Evolutionary conservation across 1,140 invertebrate species (phyloP), one percentile per base, ranked within the genome.

Genomic region (Agraylea sexmaculata): DNA sequence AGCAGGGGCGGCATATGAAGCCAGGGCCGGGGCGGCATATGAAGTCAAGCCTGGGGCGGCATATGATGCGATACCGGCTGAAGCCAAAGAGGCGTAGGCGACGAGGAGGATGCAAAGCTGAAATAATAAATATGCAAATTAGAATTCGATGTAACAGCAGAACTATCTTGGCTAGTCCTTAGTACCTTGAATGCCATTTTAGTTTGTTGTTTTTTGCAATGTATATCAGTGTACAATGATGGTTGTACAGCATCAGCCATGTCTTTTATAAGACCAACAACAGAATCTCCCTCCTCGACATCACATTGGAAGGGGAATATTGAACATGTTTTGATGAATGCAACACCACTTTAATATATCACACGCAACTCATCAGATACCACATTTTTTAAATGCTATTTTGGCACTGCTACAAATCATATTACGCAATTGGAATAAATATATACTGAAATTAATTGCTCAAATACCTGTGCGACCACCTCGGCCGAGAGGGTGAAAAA

Each of bases 101-200:
- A 60, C 56, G 49, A 58, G 60, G 33, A 71, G 54, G 6, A 62
- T 48, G 49, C 69, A 48, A 46, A 65, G 55, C 68, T 50, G 37
- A 5, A 37, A 39, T 31, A 19, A 37, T 11, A 4, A 13, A 30
- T 8, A n/a, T 8, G 7, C 23, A 8, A 25, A 25, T 25, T n/a
- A 25, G n/a, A n/a, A 25, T 7, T 25, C 7, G 23, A 25, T n/a
- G 23, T n/a, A n/a, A 25, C 23, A 6, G n/a, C 23, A 6, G 23
- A 25, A 25, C 23, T 7, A 25, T n/a, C 6, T n/a, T 7, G 6
- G n/a, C 23, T n/a, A n/a, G 6, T 7, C 23, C 6, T 7, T 25
- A 6, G 23, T 49, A 49, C 47, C 47, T 49, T 42, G 35, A 42
- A 45, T 45, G 43, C 47, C 47, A 49, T 49, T 49, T 41, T n/a